Conservation (phyloP, 2,797 vertebrate genomes). For the Phyllotis vaccarum region DNA sequence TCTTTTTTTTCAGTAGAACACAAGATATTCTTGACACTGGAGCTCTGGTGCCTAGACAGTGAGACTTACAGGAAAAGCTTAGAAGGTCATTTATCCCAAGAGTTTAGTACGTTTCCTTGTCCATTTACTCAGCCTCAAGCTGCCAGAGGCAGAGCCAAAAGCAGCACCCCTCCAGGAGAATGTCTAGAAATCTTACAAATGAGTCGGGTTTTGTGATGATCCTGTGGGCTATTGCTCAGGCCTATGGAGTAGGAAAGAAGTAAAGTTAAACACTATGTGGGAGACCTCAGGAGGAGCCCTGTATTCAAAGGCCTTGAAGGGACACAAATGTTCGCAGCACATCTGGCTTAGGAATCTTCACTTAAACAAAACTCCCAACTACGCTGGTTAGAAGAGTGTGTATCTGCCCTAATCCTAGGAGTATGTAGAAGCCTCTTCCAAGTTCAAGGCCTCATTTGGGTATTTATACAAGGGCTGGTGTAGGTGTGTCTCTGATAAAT, state of each 20-base stretch:
- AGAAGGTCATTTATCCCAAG: conserved; percentile 72
- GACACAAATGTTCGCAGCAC: not conserved
- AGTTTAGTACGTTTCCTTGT: conserved; percentile 81
- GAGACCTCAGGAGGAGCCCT: not conserved
- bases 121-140: conserved; percentile 74
- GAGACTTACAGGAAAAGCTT: conserved; percentile 44
- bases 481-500: not conserved
- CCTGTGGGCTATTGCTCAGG: not conserved
- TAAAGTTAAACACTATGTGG: not conserved
- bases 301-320: not conserved
- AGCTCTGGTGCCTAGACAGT: conserved; percentile 49
- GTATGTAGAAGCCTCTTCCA: accelerated
- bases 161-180: not conserved
- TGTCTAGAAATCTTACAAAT: not conserved
- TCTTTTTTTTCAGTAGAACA: conserved; percentile 52
- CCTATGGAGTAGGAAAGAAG: not conserved
- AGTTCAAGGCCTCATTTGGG: too few species aligned
- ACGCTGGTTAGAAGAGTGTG: not conserved
- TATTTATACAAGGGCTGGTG: too few species aligned
- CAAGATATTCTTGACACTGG: conserved; percentile 47
- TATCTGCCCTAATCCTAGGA: accelerated
- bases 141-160: not conserved
- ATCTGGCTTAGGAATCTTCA: not conserved
- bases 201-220: not conserved
- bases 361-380: too few species aligned